A percentile compares a stretch with the other conserved stretches of the same genome.
These are phyloP conservation scores for Myrmecophaga tridactyla DNA, from an alignment of 2,113 vertebrate genomes.

Conservation along the genomic window DNA sequence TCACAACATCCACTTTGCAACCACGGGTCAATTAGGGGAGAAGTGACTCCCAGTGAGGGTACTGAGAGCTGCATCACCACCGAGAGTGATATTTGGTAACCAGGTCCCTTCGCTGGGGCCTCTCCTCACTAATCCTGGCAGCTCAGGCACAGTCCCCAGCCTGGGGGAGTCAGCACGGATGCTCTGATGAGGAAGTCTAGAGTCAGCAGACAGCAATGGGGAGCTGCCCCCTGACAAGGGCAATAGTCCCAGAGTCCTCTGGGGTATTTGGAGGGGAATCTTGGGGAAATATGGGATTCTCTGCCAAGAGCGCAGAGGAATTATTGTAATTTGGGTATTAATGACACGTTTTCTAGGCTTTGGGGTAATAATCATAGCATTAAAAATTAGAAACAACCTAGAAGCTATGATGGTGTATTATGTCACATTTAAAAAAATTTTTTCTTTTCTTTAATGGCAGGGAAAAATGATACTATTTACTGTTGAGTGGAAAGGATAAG, in stretches of 20 bases:
- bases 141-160: background rate
- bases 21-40: background rate
- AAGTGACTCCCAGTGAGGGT: background rate
- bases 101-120: background rate
- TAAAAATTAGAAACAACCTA: slow-evolving; percentile 10
- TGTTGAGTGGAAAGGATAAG: background rate
- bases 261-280: background rate
- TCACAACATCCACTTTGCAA: no score
- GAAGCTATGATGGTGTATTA: background rate
- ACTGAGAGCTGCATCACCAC: background rate
- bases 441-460: background rate
- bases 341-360: background rate
- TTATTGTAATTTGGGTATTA: background rate
- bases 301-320: slow-evolving; percentile 6
- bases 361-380: background rate
- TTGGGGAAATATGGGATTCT: background rate
- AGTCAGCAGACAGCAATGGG: background rate
- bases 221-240: background rate
- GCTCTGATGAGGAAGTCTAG: background rate
- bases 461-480: slow-evolving; percentile 8
- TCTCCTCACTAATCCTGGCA: background rate
- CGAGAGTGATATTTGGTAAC: background rate
- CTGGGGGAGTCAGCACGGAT: background rate
- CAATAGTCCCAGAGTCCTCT: background rate
- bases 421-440: background rate